Percentiles rank a stretch among this genome's conserved stretches.
phyloP scores from a whole-genome alignment of 2,797 vertebrate genomes.

The Percopsis omiscomaycus region DNA sequence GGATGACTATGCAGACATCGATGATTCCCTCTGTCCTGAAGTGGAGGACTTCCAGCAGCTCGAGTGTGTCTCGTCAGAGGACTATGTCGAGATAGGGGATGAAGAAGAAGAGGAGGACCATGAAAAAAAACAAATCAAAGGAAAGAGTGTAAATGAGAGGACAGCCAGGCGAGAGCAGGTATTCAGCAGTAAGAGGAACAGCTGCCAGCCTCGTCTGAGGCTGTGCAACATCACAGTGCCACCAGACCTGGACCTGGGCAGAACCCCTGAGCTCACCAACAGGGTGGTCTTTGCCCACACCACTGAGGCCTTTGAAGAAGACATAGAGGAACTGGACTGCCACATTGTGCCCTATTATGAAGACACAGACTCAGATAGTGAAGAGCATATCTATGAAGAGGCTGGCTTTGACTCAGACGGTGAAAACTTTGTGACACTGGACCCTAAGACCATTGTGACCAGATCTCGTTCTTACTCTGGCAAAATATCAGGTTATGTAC shows the following conservation, averaged over 20 bases:
- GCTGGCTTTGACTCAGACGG: conserved; percentile 80
- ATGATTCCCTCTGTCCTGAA: conserved; percentile 62
- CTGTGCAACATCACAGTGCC: conserved; percentile 83
- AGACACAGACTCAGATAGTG: conserved; percentile 79
- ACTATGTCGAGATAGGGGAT: conserved; percentile 82
- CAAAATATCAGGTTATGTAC: conserved; percentile 89
- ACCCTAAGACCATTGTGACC: conserved; percentile 83
- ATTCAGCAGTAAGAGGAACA: conserved; percentile 64
- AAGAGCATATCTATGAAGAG: conserved; percentile 83
- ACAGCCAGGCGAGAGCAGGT: conserved; percentile 69
- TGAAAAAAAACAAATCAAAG: conserved; percentile 71
- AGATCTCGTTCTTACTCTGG: conserved; percentile 93
- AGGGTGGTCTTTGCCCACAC: conserved; percentile 81
- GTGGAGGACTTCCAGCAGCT: conserved; percentile 58
- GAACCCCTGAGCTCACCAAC: conserved; percentile 80
- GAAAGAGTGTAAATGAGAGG: conserved; percentile 72
- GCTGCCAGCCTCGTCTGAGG: conserved; percentile 80
- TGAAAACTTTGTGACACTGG: conserved; percentile 81
- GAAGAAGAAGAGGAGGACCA: conserved; percentile 75
- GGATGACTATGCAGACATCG: conserved; percentile 80
- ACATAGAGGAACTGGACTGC: conserved; percentile 83
- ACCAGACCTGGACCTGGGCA: conserved; percentile 72
- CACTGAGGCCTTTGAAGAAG: conserved; percentile 82
- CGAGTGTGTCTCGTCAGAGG: conserved; percentile 78
- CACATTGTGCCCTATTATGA: conserved; percentile 84